Evolutionary conservation across 1,140 invertebrate species (phyloP).

Genomic region (Hypothenemus hampei): DNA sequence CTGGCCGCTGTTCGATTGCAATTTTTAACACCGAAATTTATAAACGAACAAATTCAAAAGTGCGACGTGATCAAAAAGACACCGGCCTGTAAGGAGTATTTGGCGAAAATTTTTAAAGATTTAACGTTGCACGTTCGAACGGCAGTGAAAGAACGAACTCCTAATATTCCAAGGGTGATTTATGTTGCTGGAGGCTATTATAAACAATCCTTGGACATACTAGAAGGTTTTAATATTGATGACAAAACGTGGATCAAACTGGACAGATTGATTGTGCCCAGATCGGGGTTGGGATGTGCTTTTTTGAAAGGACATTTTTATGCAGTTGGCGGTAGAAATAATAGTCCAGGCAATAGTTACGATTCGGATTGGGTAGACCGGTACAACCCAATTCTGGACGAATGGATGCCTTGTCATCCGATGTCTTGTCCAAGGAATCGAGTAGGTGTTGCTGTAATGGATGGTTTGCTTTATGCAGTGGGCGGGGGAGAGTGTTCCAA

Average conservation of each 20-base stretch:
- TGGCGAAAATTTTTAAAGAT: slow-evolving; percentile 86
- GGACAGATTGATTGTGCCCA: slow-evolving; percentile 70
- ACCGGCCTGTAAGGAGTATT: slow-evolving; percentile 82
- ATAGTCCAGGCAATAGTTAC: slow-evolving; percentile 74
- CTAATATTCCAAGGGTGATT: slow-evolving; percentile 81
- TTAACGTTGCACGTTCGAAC: slow-evolving; percentile 77
- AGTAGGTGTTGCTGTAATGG: slow-evolving; percentile 87
- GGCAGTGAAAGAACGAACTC: slow-evolving; percentile 72
- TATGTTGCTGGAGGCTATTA: slow-evolving; percentile 88
- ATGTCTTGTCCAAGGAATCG: slow-evolving; percentile 82
- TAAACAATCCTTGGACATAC: slow-evolving; percentile 74
- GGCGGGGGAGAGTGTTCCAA: slow-evolving; percentile 79
- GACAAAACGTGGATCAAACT: slow-evolving; percentile 78
- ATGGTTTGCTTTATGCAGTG: slow-evolving; percentile 83
- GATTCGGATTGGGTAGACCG: slow-evolving; percentile 75
- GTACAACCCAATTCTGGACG: slow-evolving; percentile 71
- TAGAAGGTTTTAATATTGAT: slow-evolving; percentile 84
- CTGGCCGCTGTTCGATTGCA: slow-evolving; percentile 83
- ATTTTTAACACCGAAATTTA: slow-evolving; percentile 84
- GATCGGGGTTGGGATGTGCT: slow-evolving; percentile 83
- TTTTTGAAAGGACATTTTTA: slow-evolving; percentile 84
- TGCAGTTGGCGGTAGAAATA: slow-evolving; percentile 86
- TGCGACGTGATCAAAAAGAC: slow-evolving; percentile 83
- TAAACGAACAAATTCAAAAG: slow-evolving; percentile 84
- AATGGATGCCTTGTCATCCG: slow-evolving; percentile 72